Base-by-base conservation (phyloP, 2,113 vertebrate species). In the Isurus oxyrinchus region DNA sequence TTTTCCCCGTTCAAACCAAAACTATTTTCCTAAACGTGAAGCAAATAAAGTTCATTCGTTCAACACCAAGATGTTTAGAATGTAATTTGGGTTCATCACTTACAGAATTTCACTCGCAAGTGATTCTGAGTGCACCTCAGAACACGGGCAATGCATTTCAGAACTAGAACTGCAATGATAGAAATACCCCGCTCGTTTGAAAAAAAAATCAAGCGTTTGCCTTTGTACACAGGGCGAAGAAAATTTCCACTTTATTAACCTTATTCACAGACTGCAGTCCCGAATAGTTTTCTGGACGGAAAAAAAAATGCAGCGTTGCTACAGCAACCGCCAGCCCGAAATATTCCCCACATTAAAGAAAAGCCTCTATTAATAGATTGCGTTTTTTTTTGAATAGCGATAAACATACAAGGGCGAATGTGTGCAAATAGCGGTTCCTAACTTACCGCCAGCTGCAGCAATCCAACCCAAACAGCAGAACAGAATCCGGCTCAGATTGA, bases 391-490 rank as follows among this genome's bases (percentile, higher is more conserved):
- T 40, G 49, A 6, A 19, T 16, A 61, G 55, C 27, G 49, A 25
- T 27, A 53, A 25, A 87, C 6, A 88, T 53, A 88, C 25, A 88
- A 23, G 87, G 27, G 87, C 25, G 25, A 31, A 2, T 81, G 79
- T 40, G 79, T 44, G 16, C 6, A 19, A 84, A 93, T 61, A 93
- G 88, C 90, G 16, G 16, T 57, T 63, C 59, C 35, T 10, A 94
- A 94, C 90, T 94, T 94, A 94, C 90, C 90, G 90, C 90, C 59
- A 35, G 90, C 35, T 94, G 90, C 59, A 66, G 90, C 90, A 61
- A 94, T 94, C 57, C 90, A 94, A n/a, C 59, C 35, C 59, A 66
- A 66, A 63, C 59, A 90, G 55, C 87, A 63, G 59, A 94, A 19
- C 90, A 94, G 59, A n/a, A 94, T 94, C 90, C 90, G 16, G 35